Evolutionary conservation across 1,140 invertebrate genomes (phyloP).

Genomic region (Drosophila santomea): DNA sequence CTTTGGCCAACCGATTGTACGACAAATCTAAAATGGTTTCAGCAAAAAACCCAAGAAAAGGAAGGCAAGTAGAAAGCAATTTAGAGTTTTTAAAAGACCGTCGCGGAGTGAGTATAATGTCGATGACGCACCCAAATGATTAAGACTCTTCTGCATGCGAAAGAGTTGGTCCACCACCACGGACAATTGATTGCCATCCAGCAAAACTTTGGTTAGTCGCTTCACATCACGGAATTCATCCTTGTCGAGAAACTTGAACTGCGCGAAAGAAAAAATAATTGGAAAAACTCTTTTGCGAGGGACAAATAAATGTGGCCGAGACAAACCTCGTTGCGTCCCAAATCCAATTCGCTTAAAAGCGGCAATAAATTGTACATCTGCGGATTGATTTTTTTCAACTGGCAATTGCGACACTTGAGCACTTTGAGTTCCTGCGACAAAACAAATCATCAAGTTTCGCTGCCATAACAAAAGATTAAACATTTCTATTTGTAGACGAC

Average conservation of each 20-base stretch:
- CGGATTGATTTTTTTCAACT: constrained; percentile 90
- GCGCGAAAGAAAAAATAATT: constrained; percentile 68
- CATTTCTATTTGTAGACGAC: constrained; percentile 40
- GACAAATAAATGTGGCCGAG: constrained; percentile 19
- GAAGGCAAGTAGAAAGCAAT: constrained; percentile 26
- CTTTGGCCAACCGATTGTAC: constrained; percentile 90
- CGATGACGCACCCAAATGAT: constrained; percentile 77
- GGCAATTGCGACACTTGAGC: constrained; percentile 89
- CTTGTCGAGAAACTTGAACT: constrained; percentile 90
- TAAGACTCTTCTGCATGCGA: constrained; percentile 87
- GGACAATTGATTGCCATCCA: constrained; percentile 92
- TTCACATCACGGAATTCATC: constrained; percentile 90
- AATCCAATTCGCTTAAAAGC: constrained; percentile 89
- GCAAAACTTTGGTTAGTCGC: constrained; percentile 88
- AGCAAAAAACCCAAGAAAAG: neutral
- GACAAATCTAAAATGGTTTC: constrained; percentile 85
- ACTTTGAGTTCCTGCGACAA: constrained; percentile 87
- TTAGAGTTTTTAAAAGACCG: constrained; percentile 18
- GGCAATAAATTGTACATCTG: constrained; percentile 90
- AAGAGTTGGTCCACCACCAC: constrained; percentile 91
- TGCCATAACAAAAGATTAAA: constrained; percentile 14
- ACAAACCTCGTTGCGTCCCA: constrained; percentile 89
- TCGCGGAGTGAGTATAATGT: constrained; percentile 37
- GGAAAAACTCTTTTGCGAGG: constrained; percentile 40
- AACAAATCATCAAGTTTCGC: constrained; percentile 19